Conservation (phyloP, 2,797 vertebrate species). For the Thunnus albacares region DNA sequence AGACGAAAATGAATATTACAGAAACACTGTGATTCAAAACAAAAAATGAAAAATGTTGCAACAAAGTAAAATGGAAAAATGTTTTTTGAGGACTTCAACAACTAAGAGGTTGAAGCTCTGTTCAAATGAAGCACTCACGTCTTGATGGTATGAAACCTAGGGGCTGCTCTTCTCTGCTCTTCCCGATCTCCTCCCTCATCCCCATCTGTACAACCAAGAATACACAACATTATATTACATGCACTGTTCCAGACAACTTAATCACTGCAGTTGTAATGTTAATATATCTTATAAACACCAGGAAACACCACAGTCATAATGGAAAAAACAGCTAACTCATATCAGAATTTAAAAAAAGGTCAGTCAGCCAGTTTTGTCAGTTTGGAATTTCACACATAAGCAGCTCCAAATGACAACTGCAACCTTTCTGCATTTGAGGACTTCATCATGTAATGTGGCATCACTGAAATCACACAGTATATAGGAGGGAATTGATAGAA, state of each 20-base stretch:
- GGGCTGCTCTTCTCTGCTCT: slow-evolving; percentile 65
- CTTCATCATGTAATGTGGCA: not conserved
- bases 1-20: not conserved
- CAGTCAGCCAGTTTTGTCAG: not conserved
- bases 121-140: slow-evolving; percentile 69
- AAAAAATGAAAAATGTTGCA: not conserved
- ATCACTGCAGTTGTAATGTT: not conserved
- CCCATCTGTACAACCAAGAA: slow-evolving; percentile 45
- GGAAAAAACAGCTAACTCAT: fast-evolving
- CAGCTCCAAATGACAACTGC: not conserved
- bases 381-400: slow-evolving; percentile 19
- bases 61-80: not conserved
- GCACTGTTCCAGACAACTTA: not conserved
- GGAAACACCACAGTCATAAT: not conserved
- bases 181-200: slow-evolving; percentile 56
- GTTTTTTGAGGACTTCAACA: not conserved
- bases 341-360: not conserved
- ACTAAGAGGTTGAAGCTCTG: not conserved
- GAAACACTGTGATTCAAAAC: not conserved
- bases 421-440: not conserved
- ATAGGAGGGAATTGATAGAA: too few relatives aligned
- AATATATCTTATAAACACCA: not conserved
- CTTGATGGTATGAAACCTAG: slow-evolving; percentile 83
- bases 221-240: not conserved
- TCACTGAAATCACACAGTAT: not conserved